Base-by-base conservation (phyloP, 2,888 invertebrate species). In the Dusona sp. region DNA sequence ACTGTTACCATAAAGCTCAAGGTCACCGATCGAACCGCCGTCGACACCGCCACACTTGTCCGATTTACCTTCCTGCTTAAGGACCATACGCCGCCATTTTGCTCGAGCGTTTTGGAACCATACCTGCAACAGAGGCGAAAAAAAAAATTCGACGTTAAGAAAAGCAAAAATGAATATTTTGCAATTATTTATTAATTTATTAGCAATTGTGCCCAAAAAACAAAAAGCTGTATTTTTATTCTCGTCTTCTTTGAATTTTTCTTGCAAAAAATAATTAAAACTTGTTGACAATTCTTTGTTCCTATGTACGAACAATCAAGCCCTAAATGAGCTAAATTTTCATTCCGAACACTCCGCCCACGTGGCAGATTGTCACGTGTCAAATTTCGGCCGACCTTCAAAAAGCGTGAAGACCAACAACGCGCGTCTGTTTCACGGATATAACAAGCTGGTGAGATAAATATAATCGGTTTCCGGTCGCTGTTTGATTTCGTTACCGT, bases 31-130 rank as follows among this genome's bases (percentile, higher is more conserved):
- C 70, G 92, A 91, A n/a, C 95, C 94, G 9, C 95, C 95, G 22
- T 96, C 96, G 91, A 96, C 96, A 16, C 95, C 95, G 25, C 96
- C 96, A 92, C 96, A 96, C 92, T 97, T 97, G 92, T 97, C 97
- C 89, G 96, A 95, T 92, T 97, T 97, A 94, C 96, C 97, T 93
- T 97, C 97, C 92, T 97, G 97, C 93, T 97, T 97, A 90, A 97
- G 95, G 94, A 98, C 97, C 96, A 98, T 97, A 89, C 98, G 96
- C 91, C 98, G 96, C 97, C 98, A 98, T 95, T 98, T 98, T 89
- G 98, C 98, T 57, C 98, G 95, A 42, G 98, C 98, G 94, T 98
- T 98, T 95, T 98, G 98, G 95, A 98, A 98, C 98, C 98, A 98
- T 82, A 98, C 98, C 98, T 98, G 96, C 61, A 95, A 73, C 33